Percentiles rank a stretch among this genome's conserved stretches.
Evolutionary conservation across 1,140 invertebrate genomes (phyloP).

Genomic region (Zaprionus africanus): DNA sequence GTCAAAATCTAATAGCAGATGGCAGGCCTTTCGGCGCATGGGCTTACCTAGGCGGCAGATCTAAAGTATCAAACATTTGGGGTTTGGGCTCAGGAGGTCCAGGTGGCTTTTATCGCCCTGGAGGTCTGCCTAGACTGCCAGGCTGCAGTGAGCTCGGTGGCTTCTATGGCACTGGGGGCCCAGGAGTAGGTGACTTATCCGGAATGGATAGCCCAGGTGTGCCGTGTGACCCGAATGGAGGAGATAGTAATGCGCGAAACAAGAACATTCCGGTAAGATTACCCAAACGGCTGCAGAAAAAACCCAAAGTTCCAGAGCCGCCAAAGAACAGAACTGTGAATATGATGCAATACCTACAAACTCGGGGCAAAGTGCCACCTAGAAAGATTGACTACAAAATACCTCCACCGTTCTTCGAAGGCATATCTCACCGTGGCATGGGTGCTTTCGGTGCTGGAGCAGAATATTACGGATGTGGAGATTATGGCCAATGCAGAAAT

Average conservation of each 20-base stretch:
- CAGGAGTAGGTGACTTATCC: not conserved
- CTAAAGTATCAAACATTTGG: conserved; percentile 20
- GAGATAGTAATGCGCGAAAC: not conserved
- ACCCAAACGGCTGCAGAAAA: conserved; percentile 37
- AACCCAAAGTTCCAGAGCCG: conserved; percentile 8
- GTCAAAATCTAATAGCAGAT: conserved; percentile 52
- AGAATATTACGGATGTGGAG: not conserved
- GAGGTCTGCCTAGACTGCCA: not conserved
- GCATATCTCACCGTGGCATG: conserved; percentile 7
- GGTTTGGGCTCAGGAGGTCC: conserved; percentile 21
- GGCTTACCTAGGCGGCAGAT: conserved; percentile 39
- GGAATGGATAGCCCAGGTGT: not conserved
- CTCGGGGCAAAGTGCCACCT: not conserved
- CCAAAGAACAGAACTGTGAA: conserved; percentile 15
- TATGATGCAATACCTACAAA: conserved; percentile 55
- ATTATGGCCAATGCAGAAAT: not conserved
- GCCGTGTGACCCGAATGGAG: not conserved
- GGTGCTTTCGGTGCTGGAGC: conserved; percentile 3
- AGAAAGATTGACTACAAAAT: conserved; percentile 5
- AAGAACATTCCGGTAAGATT: conserved; percentile 45
- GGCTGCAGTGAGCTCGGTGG: not conserved
- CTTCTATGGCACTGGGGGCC: not conserved
- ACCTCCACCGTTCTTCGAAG: not conserved
- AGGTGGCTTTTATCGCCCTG: not conserved
- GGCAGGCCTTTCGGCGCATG: conserved; percentile 46